Conservation (phyloP, 2,888 invertebrate genomes). For the Cenopis cana region DNA sequence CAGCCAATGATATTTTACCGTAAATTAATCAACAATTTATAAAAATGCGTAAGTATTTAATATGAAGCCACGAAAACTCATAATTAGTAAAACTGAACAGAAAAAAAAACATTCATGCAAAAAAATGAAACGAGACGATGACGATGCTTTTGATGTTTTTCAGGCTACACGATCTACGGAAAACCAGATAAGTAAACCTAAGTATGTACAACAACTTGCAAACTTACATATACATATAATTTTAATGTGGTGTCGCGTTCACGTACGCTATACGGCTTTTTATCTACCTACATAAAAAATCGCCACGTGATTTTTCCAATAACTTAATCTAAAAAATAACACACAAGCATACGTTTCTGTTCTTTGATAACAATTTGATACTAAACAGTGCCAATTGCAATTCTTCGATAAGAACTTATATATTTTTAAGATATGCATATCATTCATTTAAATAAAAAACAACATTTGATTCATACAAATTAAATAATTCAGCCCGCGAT, state of each 20-base stretch:
- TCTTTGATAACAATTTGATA: no score
- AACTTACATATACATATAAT: background rate
- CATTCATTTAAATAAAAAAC: no score
- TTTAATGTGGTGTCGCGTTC: background rate
- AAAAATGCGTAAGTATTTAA: background rate
- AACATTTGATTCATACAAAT: no score
- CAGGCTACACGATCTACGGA: background rate
- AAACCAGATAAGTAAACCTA: background rate
- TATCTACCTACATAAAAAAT: no score
- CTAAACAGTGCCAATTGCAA: no score
- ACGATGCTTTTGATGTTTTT: conserved; percentile 33
- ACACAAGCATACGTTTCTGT: background rate
- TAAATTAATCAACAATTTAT: background rate
- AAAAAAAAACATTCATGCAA: background rate
- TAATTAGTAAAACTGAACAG: no score
- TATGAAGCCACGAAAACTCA: background rate
- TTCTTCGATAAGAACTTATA: no score
- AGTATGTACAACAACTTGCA: background rate
- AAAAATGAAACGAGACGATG: background rate
- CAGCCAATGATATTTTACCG: background rate
- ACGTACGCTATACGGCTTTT: no score
- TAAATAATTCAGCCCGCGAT: no score
- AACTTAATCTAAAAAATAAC: background rate
- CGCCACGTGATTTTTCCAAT: background rate
- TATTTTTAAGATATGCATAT: no score